Conservation (phyloP, 2,797 vertebrate genomes). For the Champsocephalus esox region DNA sequence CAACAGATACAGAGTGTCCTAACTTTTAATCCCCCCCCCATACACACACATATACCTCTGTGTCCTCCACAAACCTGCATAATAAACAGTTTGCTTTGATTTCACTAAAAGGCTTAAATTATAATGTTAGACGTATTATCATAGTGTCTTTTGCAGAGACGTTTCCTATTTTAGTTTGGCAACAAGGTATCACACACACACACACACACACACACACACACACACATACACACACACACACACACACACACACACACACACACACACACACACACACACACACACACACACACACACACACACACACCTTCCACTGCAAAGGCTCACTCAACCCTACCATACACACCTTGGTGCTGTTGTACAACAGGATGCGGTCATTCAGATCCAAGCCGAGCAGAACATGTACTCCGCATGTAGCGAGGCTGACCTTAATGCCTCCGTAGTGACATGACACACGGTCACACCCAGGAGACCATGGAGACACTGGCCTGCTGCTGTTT, state of each 20-base stretch:
- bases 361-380: slow-evolving; percentile 64
- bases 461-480: slow-evolving; percentile 49
- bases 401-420: slow-evolving; percentile 39
- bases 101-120: slow-evolving; percentile 5
- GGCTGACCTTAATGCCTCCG: slow-evolving; percentile 60
- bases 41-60: not conserved
- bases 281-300: not conserved
- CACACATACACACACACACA: no score
- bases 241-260: no score
- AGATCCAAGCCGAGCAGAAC: slow-evolving; percentile 67
- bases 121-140: not conserved
- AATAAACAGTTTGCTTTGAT: not conserved
- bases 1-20: slow-evolving; percentile 73
- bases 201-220: no score
- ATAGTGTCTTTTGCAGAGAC: not conserved
- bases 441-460: slow-evolving; percentile 54
- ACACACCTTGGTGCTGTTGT: slow-evolving; percentile 54
- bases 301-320: slow-evolving; percentile 23
- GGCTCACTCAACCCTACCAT: slow-evolving; percentile 23
- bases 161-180: no score
- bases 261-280: no score
- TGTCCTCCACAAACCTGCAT: slow-evolving; percentile 2
- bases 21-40: slow-evolving; percentile 44
- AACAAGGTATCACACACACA: not conserved
- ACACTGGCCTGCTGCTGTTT: slow-evolving; percentile 55